Evolutionary conservation across 1,140 invertebrate species (phyloP).

Genomic region (Neodiprion virginianus): DNA sequence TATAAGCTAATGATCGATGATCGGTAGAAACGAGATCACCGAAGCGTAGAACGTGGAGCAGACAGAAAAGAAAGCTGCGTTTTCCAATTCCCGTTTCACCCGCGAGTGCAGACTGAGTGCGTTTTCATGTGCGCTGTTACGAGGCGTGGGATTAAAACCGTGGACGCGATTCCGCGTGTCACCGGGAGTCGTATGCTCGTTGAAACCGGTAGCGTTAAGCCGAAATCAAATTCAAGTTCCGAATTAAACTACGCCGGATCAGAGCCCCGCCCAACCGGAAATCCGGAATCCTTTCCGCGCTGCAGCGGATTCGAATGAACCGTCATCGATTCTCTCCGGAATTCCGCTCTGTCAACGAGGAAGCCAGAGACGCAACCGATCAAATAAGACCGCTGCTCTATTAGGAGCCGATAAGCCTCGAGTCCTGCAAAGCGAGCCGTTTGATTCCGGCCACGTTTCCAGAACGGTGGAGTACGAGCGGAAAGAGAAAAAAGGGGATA

Average conservation of each 20-base stretch:
- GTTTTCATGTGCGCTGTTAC: neutral
- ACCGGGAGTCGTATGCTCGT: neutral
- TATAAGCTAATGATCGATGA: no score
- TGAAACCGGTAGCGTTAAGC: neutral
- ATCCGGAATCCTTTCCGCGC: neutral
- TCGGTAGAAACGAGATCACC: no score
- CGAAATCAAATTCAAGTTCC: constrained; percentile 13
- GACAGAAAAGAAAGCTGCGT: no score
- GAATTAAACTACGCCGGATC: constrained; percentile 8
- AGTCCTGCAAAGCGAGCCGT: no score
- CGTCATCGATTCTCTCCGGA: neutral
- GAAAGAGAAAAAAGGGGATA: no score
- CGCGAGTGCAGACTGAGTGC: neutral
- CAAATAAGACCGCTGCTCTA: neutral
- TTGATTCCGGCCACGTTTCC: no score
- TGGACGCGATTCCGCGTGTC: neutral
- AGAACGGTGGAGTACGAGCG: no score
- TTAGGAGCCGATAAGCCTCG: neutral
- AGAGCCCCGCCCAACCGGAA: neutral
- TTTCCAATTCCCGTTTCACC: neutral
- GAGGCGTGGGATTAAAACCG: neutral
- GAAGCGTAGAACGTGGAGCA: no score
- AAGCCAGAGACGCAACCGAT: neutral
- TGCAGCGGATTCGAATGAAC: neutral
- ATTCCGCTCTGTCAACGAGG: neutral